A percentile compares a stretch with the other conserved stretches of the same genome.
phyloP scores from a whole-genome alignment of 2,113 vertebrate species.

The Pomatostomus ruficeps region DNA sequence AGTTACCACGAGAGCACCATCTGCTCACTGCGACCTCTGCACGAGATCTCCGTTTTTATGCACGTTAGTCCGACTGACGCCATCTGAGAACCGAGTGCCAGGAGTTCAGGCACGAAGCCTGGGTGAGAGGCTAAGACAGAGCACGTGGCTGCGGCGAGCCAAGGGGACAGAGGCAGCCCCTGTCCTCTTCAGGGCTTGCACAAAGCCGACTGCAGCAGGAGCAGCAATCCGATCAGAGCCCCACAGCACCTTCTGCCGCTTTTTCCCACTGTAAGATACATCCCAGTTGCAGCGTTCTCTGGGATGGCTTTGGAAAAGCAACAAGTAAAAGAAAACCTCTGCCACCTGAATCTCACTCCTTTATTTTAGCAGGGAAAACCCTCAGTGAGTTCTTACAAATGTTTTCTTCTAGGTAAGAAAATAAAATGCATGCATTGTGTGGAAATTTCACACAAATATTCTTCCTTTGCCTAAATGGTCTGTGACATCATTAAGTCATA shows the following conservation, averaged over 20 bases:
- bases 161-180: background rate
- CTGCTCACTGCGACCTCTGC: background rate
- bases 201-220: background rate
- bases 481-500: background rate
- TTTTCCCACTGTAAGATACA: background rate
- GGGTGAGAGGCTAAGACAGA: background rate
- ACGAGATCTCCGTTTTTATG: background rate
- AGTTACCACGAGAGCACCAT: background rate
- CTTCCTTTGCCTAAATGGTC: background rate
- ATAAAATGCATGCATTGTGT: background rate
- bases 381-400: background rate
- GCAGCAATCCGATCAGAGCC: background rate
- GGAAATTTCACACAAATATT: background rate
- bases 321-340: background rate
- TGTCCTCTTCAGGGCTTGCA: background rate
- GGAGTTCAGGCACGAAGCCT: background rate
- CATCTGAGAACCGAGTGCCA: background rate
- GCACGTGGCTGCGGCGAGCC: background rate
- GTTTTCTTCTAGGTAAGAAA: background rate
- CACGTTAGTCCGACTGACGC: background rate
- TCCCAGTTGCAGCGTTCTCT: background rate
- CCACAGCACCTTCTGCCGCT: background rate
- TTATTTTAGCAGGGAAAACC: background rate
- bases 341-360: background rate
- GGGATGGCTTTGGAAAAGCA: background rate